A percentile compares a stretch with the other conserved stretches of the same genome.
These are phyloP conservation scores for Oriolus oriolus DNA, from an alignment of 2,113 vertebrate species.

Conservation along the genomic window DNA sequence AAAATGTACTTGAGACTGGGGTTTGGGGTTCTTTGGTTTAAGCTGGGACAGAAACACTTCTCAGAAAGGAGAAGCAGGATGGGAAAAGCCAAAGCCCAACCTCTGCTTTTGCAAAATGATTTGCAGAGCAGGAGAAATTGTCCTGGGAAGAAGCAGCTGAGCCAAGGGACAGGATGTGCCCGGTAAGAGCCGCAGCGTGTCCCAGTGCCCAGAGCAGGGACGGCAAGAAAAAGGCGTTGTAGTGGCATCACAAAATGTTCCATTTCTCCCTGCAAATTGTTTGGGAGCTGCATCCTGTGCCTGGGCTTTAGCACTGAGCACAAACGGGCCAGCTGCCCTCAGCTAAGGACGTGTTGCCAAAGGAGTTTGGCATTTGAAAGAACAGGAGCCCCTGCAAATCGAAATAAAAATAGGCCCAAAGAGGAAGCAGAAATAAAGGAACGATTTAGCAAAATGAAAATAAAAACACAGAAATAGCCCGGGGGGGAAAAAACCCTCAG, in stretches of 20 bases:
- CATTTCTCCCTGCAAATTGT: neutral
- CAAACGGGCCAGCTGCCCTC: neutral
- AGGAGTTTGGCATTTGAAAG: neutral
- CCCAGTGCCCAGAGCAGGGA: neutral
- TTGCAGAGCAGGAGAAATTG: neutral
- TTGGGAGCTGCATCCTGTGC: neutral
- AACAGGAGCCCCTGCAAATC: neutral
- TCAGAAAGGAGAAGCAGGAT: neutral
- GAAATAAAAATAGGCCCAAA: neutral
- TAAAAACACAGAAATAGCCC: neutral
- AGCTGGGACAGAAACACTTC: neutral
- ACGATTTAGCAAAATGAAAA: neutral
- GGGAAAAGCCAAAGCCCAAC: neutral
- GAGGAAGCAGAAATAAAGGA: constrained; percentile 21
- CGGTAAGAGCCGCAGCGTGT: fast-evolving
- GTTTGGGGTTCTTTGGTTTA: neutral
- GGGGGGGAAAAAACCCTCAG: neutral
- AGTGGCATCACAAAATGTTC: neutral
- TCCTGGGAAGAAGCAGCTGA: neutral
- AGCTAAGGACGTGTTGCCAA: neutral
- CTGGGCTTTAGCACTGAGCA: neutral
- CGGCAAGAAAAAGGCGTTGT: neutral
- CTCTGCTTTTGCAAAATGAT: neutral
- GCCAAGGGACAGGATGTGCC: neutral
- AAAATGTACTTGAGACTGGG: neutral